phyloP scores from a whole-genome alignment of 2,797 vertebrate species.

The Artibeus jamaicensis region DNA sequence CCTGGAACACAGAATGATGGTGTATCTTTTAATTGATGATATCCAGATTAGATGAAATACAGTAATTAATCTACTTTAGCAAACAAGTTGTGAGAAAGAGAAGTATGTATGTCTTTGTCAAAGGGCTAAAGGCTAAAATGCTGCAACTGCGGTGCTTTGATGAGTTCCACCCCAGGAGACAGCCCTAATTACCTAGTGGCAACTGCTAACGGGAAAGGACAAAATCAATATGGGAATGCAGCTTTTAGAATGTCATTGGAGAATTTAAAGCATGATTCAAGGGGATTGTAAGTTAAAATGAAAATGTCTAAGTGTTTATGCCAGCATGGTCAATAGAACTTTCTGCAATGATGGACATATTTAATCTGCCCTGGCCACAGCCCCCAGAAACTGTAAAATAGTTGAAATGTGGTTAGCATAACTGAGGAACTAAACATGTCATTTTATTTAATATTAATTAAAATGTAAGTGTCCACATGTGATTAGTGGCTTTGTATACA shows the following conservation, averaged over 20 bases:
- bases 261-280: constrained; percentile 4
- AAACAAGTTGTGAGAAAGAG: not conserved
- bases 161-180: not conserved
- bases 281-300: not conserved
- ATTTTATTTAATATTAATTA: not conserved
- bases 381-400: not conserved
- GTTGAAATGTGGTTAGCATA: not conserved
- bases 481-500: not conserved
- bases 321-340: not conserved
- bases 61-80: not conserved
- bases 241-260: not conserved
- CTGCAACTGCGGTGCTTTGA: not conserved
- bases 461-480: not conserved
- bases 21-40: not conserved
- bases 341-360: not conserved
- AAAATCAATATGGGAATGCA: not conserved
- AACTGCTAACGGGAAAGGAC: not conserved
- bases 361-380: not conserved
- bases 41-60: not conserved
- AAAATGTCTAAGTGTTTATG: not conserved
- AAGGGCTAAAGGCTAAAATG: not conserved
- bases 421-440: not conserved
- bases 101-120: not conserved
- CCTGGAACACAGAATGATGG: not conserved
- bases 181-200: not conserved